Evolutionary conservation across 2,888 invertebrate species (phyloP), one percentile per base, ranked within the genome.

Genomic region (Polydrusus tereticollis): DNA sequence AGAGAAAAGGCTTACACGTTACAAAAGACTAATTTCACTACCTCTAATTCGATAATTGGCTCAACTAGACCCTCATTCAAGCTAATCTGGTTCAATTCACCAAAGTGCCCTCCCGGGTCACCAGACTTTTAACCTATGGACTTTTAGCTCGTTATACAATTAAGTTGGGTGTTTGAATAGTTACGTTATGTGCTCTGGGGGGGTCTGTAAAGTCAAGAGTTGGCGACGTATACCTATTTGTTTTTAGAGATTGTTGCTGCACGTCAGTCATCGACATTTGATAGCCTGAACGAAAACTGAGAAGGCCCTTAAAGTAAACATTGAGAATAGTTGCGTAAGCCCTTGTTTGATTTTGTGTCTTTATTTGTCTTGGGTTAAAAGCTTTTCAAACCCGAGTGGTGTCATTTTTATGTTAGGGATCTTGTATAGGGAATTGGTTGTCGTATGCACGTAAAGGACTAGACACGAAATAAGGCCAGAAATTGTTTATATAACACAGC

Each of bases 321-420:
- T 38, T 57, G 63, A 55, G 47, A 63, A 69, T 69, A 41, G 69
- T 58, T 47, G 69, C 69, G 69, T 69, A 63, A 63, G 69, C 69
- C 63, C 57, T 23, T 70, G 41, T 70, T 70, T 70, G 23, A 64
- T 26, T 59, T 70, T 47, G 38, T 58, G 38, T 43, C 58, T 33
- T 29, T 69, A 63, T 70, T 70, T 70, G 69, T 47, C 43, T 55
- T 58, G 57, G 59, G 64, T 70, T 64, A 70, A 70, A 70, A 70
- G 64, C 64, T 63, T 69, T 69, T 57, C 6, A 55, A 55, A 64
- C 64, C 47, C 10, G 7, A 18, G 14, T 29, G 52, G 26, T 52
- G 26, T 52, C 14, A 14, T 4, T 16, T 52, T 21, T 29, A 29
- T 29, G 8, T 29, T 52, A 52, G 52, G 29, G 52, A 52, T n/a